Percentiles rank a stretch among this genome's conserved stretches.
These are phyloP conservation scores for Chirona hameri DNA, from an alignment of 2,888 invertebrate species.

Conservation along the genomic window DNA sequence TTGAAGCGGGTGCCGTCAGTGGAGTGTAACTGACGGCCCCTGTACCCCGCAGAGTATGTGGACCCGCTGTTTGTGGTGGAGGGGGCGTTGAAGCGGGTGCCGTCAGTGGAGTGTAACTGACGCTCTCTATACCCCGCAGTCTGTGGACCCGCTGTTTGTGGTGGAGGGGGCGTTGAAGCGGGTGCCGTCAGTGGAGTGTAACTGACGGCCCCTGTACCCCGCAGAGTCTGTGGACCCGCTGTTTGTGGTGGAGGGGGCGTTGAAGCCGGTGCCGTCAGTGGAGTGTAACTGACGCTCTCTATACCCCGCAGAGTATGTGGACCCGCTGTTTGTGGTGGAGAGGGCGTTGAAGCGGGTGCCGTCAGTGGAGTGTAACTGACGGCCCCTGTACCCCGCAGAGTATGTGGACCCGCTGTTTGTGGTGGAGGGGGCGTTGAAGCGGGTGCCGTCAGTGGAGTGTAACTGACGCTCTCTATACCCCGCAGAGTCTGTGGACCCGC, in stretches of 20 bases:
- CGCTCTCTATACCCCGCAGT: neutral
- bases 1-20: slow-evolving; percentile 33
- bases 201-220: neutral
- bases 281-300: neutral
- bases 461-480: too few relatives aligned
- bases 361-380: neutral
- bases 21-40: neutral
- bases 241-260: slow-evolving; percentile 38
- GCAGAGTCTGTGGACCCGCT: slow-evolving; percentile 36
- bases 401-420: slow-evolving; percentile 37
- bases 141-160: slow-evolving; percentile 34
- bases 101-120: neutral
- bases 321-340: slow-evolving; percentile 35
- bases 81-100: slow-evolving; percentile 35
- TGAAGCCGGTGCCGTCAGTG: slow-evolving; percentile 28
- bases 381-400: neutral
- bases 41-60: slow-evolving; percentile 31
- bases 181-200: slow-evolving; percentile 9
- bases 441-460: neutral
- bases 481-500: slow-evolving; percentile 35
- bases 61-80: slow-evolving; percentile 38
- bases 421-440: slow-evolving; percentile 37
- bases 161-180: slow-evolving; percentile 36
- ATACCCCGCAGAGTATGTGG: slow-evolving; percentile 32
- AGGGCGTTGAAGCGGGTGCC: slow-evolving; percentile 34